Percentiles rank a stretch among this genome's conserved stretches.
Conservation (phyloP, 2,888 invertebrate genomes). For the Dicycla oo region DNA sequence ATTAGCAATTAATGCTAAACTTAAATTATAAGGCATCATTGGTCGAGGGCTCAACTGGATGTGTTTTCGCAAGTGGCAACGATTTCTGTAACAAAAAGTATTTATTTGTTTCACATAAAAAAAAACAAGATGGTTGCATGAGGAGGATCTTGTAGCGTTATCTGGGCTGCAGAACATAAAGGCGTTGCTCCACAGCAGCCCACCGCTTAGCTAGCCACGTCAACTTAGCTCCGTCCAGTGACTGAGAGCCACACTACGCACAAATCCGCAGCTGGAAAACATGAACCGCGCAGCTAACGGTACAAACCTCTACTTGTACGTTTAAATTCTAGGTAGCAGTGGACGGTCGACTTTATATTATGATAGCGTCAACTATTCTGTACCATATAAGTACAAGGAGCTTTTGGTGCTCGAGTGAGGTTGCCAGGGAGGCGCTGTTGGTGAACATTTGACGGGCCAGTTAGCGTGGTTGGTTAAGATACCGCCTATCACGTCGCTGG, state of each 20-base stretch:
- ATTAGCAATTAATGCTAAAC: constrained; percentile 14
- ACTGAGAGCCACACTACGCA: too few relatives aligned
- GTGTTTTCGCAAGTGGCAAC: constrained; percentile 75
- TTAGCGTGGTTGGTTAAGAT: too few relatives aligned
- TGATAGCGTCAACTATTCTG: not conserved
- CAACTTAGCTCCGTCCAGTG: too few relatives aligned
- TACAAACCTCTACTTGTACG: not conserved
- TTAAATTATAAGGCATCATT: constrained; percentile 24
- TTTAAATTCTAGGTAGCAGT: not conserved
- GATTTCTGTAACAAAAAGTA: constrained; percentile 80
- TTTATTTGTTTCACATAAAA: not conserved
- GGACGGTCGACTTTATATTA: too few relatives aligned
- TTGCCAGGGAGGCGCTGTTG: not conserved
- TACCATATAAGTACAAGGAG: not conserved
- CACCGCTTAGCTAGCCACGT: not conserved
- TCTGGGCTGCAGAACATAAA: too few relatives aligned
- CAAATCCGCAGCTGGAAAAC: not conserved
- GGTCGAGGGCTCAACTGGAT: constrained; percentile 63
- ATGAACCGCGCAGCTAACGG: not conserved
- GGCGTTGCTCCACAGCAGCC: too few relatives aligned
- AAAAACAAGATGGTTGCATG: not conserved
- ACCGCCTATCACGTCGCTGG: too few relatives aligned
- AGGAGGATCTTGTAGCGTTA: too few relatives aligned
- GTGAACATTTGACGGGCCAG: too few relatives aligned
- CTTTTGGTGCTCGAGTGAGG: not conserved